Conservation (phyloP, 2,113 vertebrate species). For the Rhinopithecus roxellana region DNA sequence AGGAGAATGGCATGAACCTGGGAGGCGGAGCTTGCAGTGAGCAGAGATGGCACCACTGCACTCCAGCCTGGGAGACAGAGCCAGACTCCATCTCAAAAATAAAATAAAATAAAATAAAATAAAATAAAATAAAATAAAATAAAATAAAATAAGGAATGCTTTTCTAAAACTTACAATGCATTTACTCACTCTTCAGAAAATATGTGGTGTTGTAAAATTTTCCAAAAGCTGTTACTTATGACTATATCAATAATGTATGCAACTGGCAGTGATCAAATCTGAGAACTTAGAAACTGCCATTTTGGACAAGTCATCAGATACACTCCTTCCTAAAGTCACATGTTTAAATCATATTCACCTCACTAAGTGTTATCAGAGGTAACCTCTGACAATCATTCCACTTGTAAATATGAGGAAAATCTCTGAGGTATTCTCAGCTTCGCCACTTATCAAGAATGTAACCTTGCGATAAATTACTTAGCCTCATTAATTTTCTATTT, state of each 20-base stretch:
- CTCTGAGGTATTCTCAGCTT: background rate
- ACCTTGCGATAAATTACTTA: conserved; percentile 13
- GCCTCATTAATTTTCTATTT: conserved; percentile 30
- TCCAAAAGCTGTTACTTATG: background rate
- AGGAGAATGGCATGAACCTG: too few relatives aligned
- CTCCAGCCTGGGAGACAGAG: too few relatives aligned
- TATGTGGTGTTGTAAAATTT: background rate
- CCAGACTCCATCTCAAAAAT: too few relatives aligned
- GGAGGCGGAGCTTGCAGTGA: too few relatives aligned
- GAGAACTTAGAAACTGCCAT: conserved; percentile 51
- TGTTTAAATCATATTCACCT: conserved; percentile 30
- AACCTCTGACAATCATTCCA: background rate
- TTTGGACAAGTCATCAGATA: background rate
- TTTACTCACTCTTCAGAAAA: conserved; percentile 53
- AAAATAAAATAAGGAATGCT: too few relatives aligned
- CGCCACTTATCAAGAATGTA: background rate
- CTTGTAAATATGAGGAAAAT: background rate
- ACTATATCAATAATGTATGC: conserved; percentile 22
- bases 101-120: too few relatives aligned
- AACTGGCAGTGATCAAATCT: conserved; percentile 45
- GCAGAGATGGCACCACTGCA: too few relatives aligned
- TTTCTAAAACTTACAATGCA: conserved; percentile 65
- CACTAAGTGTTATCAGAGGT: background rate
- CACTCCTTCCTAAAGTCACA: background rate
- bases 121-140: too few relatives aligned